These are phyloP conservation scores for Brachyopa scutellaris DNA, from an alignment of 2,888 invertebrate genomes.

Conservation along the genomic window DNA sequence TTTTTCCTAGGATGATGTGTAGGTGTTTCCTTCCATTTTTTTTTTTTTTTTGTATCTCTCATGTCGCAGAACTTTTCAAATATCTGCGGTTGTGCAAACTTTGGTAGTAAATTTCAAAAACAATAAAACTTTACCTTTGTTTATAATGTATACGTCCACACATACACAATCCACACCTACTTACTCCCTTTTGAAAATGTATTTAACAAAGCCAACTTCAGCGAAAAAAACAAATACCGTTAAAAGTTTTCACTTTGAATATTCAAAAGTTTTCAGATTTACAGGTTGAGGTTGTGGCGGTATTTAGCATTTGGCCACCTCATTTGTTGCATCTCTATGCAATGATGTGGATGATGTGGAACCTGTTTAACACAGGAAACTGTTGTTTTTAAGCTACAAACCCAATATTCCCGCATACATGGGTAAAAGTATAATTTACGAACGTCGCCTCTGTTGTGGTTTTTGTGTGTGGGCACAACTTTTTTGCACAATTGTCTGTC, in stretches of 20 bases:
- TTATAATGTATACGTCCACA: too few species aligned
- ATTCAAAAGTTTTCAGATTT: conserved; percentile 39
- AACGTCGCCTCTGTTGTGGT: conserved; percentile 17
- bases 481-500: conserved; percentile 1
- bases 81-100: conserved; percentile 71
- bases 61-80: conserved; percentile 63
- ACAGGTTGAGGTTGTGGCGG: conserved; percentile 15
- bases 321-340: conserved; percentile 60
- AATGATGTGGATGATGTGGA: conserved; percentile 42
- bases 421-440: conserved; percentile 43
- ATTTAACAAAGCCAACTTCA: conserved; percentile 6
- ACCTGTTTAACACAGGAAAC: conserved; percentile 24
- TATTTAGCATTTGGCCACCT: conserved; percentile 61
- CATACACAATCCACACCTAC: conserved; percentile 14
- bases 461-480: conserved; percentile 13
- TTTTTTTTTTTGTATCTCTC: conserved; percentile 1
- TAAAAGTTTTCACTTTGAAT: conserved; percentile 65
- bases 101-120: conserved; percentile 71
- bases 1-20: conserved; percentile 19
- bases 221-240: neutral
- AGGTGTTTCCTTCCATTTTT: neutral
- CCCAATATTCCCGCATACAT: conserved; percentile 9
- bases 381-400: neutral
- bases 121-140: conserved; percentile 69
- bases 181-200: neutral